A percentile compares a stretch with the other conserved stretches of the same genome.
These are phyloP conservation scores for Lasioglossum leucozonium DNA, from an alignment of 2,888 invertebrate species.

Conservation along the genomic window DNA sequence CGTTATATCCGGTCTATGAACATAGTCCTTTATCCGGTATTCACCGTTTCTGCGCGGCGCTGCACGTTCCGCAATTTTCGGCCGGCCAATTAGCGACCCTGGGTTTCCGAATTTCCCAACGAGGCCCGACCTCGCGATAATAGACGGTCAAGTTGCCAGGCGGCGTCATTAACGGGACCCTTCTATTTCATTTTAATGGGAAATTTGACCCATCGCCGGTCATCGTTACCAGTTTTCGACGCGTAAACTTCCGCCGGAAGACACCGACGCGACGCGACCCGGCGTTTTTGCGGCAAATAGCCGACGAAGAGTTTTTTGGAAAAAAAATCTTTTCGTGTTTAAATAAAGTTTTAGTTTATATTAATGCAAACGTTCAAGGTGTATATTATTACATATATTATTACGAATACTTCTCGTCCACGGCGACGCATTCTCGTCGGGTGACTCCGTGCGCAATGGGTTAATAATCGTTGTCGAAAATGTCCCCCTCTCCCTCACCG, in stretches of 20 bases:
- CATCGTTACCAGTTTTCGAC: constrained; percentile 14
- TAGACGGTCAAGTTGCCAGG: constrained; percentile 11
- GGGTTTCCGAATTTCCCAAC: background rate
- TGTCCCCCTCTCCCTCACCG: background rate
- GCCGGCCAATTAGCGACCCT: constrained; percentile 1
- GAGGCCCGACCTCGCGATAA: constrained; percentile 7
- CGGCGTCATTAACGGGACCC: constrained; percentile 2
- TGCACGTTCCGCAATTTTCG: constrained; percentile 3
- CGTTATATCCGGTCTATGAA: background rate
- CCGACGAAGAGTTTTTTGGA: too few species aligned
- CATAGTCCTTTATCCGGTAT: background rate
- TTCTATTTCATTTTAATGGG: constrained; percentile 17
- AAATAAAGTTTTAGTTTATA: too few species aligned
- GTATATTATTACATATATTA: too few species aligned
- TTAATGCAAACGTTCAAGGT: too few species aligned
- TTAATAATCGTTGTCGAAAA: constrained; percentile 12
- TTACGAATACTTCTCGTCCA: too few species aligned
- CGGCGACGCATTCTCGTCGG: too few species aligned
- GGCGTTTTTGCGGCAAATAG: too few species aligned
- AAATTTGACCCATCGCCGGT: background rate
- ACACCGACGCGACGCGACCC: too few species aligned
- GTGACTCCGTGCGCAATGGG: too few species aligned
- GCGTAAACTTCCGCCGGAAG: background rate
- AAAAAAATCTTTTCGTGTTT: too few species aligned
- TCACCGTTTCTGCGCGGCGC: background rate